phyloP scores from a whole-genome alignment of 1,140 invertebrate genomes.

The Drosophila fuyamai region DNA sequence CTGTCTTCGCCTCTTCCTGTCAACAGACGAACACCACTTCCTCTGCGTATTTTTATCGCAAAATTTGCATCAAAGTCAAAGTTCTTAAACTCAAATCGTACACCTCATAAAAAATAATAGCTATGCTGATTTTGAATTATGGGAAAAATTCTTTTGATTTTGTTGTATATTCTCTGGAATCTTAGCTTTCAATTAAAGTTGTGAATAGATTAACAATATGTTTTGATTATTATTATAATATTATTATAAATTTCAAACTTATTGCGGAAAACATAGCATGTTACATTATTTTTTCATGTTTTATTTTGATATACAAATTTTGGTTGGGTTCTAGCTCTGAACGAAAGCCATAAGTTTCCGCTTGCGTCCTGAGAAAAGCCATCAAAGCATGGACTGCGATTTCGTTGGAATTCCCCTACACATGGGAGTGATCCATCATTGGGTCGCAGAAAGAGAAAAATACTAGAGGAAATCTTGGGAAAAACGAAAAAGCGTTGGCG shows the following conservation, averaged over 20 bases:
- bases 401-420: constrained; percentile 66
- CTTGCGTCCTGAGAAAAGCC: constrained; percentile 64
- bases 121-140: constrained; percentile 14
- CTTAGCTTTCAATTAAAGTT: no score
- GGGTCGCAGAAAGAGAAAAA: constrained; percentile 11
- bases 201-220: no score
- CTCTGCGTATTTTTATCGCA: constrained; percentile 36
- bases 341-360: constrained; percentile 58
- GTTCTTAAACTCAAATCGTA: constrained; percentile 3
- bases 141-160: background rate
- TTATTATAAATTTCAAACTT: no score
- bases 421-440: constrained; percentile 62
- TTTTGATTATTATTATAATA: no score
- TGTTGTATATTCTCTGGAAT: background rate
- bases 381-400: constrained; percentile 69
- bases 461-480: constrained; percentile 60
- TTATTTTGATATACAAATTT: background rate
- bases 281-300: background rate
- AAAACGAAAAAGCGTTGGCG: constrained; percentile 76
- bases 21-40: constrained; percentile 53
- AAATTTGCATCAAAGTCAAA: constrained; percentile 62
- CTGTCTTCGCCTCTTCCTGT: constrained; percentile 69
- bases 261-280: no score
- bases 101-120: constrained; percentile 12
- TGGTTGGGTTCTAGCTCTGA: constrained; percentile 11